Percentiles rank a stretch among this genome's conserved stretches.
Conservation (phyloP, 2,888 invertebrate genomes). For the Oligia strigilis region DNA sequence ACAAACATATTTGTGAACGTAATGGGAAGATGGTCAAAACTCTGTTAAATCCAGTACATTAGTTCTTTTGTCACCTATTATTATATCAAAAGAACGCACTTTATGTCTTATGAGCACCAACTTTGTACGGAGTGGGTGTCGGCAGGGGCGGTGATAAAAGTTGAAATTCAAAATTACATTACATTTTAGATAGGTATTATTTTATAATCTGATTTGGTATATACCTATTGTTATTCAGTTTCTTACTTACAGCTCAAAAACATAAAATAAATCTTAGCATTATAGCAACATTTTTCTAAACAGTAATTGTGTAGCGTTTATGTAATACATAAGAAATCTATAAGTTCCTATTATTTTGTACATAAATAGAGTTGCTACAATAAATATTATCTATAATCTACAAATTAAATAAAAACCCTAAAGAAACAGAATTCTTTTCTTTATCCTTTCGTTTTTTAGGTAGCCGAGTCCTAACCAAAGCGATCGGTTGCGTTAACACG, state of each 20-base stretch:
- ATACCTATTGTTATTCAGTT: not conserved
- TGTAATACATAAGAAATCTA: slow-evolving; percentile 48
- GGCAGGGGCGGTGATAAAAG: not conserved
- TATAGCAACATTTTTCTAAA: not conserved
- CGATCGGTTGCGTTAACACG: not conserved
- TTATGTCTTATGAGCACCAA: not conserved
- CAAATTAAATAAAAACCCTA: slow-evolving; percentile 16
- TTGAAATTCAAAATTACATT: not conserved
- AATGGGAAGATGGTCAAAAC: not conserved
- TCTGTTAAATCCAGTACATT: not conserved
- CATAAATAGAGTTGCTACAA: slow-evolving; percentile 70
- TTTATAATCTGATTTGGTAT: not conserved
- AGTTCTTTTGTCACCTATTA: not conserved
- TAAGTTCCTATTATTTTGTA: slow-evolving; percentile 80
- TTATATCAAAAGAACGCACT: not conserved
- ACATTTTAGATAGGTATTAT: no score
- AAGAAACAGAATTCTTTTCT: slow-evolving; percentile 12
- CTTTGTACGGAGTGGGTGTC: not conserved
- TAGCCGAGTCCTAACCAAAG: not conserved
- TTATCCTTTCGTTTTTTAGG: not conserved
- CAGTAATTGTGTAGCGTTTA: slow-evolving; percentile 12
- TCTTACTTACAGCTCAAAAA: not conserved
- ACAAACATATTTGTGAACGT: not conserved
- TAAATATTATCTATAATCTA: slow-evolving; percentile 28
- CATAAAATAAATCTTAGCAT: not conserved